Conservation (phyloP, 2,888 invertebrate species). For the Eupeodes latifasciatus region DNA sequence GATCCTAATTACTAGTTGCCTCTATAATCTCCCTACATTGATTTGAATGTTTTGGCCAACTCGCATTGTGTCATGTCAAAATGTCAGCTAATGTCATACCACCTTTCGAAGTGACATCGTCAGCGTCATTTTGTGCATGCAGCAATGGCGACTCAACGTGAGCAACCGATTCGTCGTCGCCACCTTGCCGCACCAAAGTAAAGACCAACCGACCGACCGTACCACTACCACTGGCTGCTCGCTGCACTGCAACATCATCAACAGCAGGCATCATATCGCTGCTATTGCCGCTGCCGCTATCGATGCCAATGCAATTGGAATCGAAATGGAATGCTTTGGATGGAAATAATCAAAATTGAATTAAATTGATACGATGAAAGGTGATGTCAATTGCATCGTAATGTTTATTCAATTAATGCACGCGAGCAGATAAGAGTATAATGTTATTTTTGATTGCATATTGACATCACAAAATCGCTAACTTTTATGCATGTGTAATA, state of each 20-base stretch:
- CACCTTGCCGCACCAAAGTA: background rate
- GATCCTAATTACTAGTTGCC: conserved; percentile 72
- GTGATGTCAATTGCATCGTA: conserved; percentile 73
- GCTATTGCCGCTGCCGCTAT: no score
- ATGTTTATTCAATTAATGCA: conserved; percentile 74
- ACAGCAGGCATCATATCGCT: no score
- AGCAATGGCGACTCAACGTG: conserved; percentile 35
- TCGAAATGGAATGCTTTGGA: conserved; percentile 43
- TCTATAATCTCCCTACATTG: conserved; percentile 59
- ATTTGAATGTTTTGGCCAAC: conserved; percentile 73
- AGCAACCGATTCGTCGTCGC: conserved; percentile 16
- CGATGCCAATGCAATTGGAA: background rate
- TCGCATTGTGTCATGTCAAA: conserved; percentile 76
- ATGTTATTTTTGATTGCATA: conserved; percentile 36
- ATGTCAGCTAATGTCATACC: conserved; percentile 76
- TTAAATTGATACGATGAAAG: conserved; percentile 74
- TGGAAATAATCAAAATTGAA: conserved; percentile 67
- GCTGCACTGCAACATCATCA: no score
- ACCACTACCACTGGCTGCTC: no score
- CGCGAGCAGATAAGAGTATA: conserved; percentile 28
- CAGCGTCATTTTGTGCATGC: conserved; percentile 61
- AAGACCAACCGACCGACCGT: no score
- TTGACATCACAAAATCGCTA: conserved; percentile 4
- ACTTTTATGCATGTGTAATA: background rate
- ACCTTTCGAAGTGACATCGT: conserved; percentile 72